Evolutionary conservation across 2,113 vertebrate species (phyloP).

Genomic region (Octodon degus): DNA sequence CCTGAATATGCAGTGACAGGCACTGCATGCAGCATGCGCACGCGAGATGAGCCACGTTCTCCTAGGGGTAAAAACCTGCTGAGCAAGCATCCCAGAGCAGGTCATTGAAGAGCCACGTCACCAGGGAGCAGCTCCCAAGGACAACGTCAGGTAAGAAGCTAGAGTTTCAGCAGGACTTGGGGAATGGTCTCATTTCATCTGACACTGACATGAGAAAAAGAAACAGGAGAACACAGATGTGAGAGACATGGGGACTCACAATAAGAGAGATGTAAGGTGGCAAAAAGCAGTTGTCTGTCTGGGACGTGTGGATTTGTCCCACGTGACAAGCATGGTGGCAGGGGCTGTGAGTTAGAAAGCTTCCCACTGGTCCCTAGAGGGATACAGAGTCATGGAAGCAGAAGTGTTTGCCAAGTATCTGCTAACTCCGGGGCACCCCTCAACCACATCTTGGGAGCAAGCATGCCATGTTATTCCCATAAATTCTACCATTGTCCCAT

Average conservation of each 20-base stretch:
- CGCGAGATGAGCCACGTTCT: background rate
- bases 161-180: background rate
- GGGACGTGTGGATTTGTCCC: no score
- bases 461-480: accelerated
- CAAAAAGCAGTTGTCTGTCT: background rate
- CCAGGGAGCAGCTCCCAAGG: background rate
- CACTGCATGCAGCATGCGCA: accelerated
- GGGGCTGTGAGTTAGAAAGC: background rate
- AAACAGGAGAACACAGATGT: background rate
- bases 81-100: background rate
- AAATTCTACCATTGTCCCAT: background rate
- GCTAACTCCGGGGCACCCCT: accelerated
- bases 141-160: background rate
- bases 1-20: background rate
- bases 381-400: accelerated
- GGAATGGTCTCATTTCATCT: background rate
- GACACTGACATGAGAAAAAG: accelerated
- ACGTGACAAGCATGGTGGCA: background rate
- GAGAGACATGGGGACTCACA: background rate
- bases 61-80: background rate
- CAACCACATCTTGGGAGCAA: background rate
- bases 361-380: no score
- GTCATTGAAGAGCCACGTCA: background rate
- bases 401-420: background rate
- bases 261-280: accelerated